A percentile compares a stretch with the other conserved stretches of the same genome.
phyloP scores from a whole-genome alignment of 2,797 vertebrate genomes.

The Pangasius sanitwongsei region DNA sequence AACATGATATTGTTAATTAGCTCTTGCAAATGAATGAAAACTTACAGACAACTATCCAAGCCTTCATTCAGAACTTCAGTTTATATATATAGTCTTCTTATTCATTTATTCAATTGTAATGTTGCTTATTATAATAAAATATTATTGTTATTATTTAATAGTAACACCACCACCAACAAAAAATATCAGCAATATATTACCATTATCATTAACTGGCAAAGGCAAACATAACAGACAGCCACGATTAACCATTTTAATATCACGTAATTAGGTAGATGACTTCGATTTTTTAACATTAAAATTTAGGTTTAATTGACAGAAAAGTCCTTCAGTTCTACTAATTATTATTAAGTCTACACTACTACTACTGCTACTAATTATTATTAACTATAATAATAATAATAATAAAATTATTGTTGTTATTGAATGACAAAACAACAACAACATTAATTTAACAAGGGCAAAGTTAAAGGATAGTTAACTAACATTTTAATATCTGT shows the following conservation, averaged over 20 bases:
- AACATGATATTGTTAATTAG: neutral
- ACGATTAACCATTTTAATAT: neutral
- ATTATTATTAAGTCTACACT: neutral
- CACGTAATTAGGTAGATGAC: neutral
- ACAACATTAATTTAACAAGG: too few species aligned
- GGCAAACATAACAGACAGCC: neutral
- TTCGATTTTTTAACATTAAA: neutral
- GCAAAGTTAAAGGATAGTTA: too few species aligned
- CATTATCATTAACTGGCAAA: neutral
- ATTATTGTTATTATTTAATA: neutral
- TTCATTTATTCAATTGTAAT: too few species aligned
- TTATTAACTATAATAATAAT: neutral
- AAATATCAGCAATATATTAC: neutral
- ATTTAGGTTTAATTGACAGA: neutral
- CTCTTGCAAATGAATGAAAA: neutral
- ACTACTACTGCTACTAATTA: neutral
- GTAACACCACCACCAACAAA: neutral
- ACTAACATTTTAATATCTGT: too few species aligned
- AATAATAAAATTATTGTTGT: too few species aligned
- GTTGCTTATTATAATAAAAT: neutral
- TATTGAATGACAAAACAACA: too few species aligned
- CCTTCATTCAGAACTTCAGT: neutral
- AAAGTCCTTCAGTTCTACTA: neutral
- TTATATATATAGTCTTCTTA: too few species aligned
- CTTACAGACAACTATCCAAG: too few species aligned